Evolutionary conservation across 1,140 invertebrate genomes (phyloP).

Genomic region (Pentalonia nigronervosa): DNA sequence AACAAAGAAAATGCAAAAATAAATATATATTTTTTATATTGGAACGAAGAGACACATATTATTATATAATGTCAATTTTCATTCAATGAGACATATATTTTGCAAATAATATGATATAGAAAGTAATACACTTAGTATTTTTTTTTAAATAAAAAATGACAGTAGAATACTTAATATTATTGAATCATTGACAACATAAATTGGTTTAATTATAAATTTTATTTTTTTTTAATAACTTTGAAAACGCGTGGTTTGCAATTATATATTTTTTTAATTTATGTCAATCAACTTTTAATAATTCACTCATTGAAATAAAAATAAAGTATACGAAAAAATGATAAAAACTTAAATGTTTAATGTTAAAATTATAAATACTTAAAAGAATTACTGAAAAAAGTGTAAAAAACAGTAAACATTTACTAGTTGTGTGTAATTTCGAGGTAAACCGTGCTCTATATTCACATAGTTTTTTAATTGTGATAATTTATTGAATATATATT

Average conservation of each 20-base stretch:
- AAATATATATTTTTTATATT: background rate
- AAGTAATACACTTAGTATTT: background rate
- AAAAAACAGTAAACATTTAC: background rate
- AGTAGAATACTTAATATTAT: background rate
- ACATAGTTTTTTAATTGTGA: background rate
- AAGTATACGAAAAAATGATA: background rate
- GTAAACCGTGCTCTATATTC: background rate
- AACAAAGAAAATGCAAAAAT: conserved; percentile 20
- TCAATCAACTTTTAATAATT: background rate
- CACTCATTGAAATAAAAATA: background rate
- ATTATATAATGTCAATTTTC: background rate
- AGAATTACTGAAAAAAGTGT: background rate
- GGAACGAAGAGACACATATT: background rate
- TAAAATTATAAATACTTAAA: background rate
- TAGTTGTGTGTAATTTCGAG: background rate
- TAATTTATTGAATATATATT: background rate
- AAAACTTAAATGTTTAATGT: background rate
- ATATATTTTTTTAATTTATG: background rate
- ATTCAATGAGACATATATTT: background rate
- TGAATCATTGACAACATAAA: background rate
- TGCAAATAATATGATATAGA: background rate
- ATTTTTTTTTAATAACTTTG: background rate
- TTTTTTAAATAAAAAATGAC: background rate
- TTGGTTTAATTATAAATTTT: background rate
- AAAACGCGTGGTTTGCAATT: background rate